These are phyloP conservation scores for Unio pictorum DNA, from an alignment of 2,888 invertebrate species.

Conservation along the genomic window DNA sequence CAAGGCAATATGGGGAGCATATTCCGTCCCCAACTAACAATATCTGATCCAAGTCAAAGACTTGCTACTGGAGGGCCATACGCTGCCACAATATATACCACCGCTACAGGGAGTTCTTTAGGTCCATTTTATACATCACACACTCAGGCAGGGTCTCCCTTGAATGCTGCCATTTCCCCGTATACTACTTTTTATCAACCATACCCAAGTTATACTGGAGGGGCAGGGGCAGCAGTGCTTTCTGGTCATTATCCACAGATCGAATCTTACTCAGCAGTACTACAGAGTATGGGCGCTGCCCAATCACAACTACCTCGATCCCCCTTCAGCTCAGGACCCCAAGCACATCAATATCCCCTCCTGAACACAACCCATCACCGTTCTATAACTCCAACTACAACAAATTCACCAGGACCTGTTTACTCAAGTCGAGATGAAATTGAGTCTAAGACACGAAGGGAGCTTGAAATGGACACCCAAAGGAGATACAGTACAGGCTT, in stretches of 20 bases:
- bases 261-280: constrained; percentile 62
- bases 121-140: constrained; percentile 30
- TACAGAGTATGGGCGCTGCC: constrained; percentile 64
- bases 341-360: constrained; percentile 39
- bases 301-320: constrained; percentile 56
- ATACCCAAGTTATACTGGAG: constrained; percentile 35
- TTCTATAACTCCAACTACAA: constrained; percentile 33
- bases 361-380: constrained; percentile 25
- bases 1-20: constrained; percentile 33
- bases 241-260: constrained; percentile 27
- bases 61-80: constrained; percentile 17
- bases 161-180: constrained; percentile 32
- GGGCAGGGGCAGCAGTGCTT: constrained; percentile 14
- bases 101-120: constrained; percentile 29
- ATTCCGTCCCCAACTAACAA: constrained; percentile 52
- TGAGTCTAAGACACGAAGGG: constrained; percentile 24
- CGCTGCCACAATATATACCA: constrained; percentile 22
- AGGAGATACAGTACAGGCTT: constrained; percentile 36
- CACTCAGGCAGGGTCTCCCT: constrained; percentile 10
- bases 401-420: constrained; percentile 38
- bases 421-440: constrained; percentile 31
- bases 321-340: constrained; percentile 23
- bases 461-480: constrained; percentile 30
- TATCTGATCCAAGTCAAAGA: constrained; percentile 44
- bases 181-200: constrained; percentile 55